A percentile compares a stretch with the other conserved stretches of the same genome.
Evolutionary conservation across 2,888 invertebrate species (phyloP).

Genomic region (Drosophila sordidula): DNA sequence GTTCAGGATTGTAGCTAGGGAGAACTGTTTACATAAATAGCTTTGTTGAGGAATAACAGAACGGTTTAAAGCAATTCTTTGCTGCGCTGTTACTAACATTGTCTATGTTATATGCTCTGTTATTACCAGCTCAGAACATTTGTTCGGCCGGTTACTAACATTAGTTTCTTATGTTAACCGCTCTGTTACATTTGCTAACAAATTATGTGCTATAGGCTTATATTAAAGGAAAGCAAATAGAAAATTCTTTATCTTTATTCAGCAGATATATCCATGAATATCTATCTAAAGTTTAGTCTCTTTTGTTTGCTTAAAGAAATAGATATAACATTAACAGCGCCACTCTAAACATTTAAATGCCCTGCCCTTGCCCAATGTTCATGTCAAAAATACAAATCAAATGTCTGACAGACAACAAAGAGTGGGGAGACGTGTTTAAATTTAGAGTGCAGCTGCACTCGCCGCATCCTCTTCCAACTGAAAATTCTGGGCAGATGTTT

Average conservation of each 20-base stretch:
- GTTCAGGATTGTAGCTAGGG: conserved; percentile 32
- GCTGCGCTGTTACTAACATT: not conserved
- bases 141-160: no score
- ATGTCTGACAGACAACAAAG: conserved; percentile 1
- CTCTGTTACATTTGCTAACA: no score
- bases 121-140: no score
- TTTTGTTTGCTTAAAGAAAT: no score
- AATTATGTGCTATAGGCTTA: no score
- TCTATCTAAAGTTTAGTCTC: no score
- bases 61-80: not conserved
- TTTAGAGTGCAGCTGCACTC: conserved; percentile 42
- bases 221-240: no score
- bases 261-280: no score
- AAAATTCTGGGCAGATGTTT: conserved; percentile 41
- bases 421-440: conserved; percentile 33
- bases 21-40: conserved; percentile 19
- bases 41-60: not conserved
- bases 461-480: conserved; percentile 5
- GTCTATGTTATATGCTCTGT: not conserved
- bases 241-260: no score
- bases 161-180: no score
- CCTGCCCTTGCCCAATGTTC: conserved; percentile 23
- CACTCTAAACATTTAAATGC: conserved; percentile 1
- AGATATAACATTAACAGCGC: not conserved
- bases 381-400: conserved; percentile 33